These are phyloP conservation scores for Apteryx owenii DNA, from an alignment of 2,113 vertebrate genomes.

Conservation along the genomic window DNA sequence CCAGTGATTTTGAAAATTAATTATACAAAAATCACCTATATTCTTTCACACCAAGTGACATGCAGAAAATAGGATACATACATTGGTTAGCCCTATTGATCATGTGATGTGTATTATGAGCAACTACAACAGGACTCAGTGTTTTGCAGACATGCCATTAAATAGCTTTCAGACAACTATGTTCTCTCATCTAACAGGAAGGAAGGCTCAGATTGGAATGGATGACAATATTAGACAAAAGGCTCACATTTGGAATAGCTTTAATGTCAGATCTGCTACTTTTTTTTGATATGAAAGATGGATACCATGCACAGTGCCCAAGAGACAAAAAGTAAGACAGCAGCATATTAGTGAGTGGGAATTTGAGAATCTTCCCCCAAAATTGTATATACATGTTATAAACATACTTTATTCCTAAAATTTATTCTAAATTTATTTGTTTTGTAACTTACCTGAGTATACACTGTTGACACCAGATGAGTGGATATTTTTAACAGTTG, in stretches of 20 bases:
- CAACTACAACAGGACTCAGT: background rate
- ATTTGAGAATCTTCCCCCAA: background rate
- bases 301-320: background rate
- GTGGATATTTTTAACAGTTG: constrained; percentile 90
- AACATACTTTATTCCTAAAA: background rate
- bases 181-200: background rate
- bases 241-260: background rate
- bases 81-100: background rate
- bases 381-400: background rate
- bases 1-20: background rate
- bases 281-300: background rate
- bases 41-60: background rate
- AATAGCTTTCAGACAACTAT: background rate
- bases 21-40: background rate
- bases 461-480: constrained; percentile 95
- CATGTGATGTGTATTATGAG: background rate
- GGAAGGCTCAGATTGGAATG: background rate
- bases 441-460: constrained; percentile 89
- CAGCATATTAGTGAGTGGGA: background rate
- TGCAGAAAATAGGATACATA: background rate
- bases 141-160: background rate
- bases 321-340: background rate
- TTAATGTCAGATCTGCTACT: background rate
- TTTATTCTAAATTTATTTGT: background rate
- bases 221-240: background rate